These are phyloP conservation scores for Mactra quadrangularis DNA, from an alignment of 1,140 invertebrate species.

Conservation along the genomic window DNA sequence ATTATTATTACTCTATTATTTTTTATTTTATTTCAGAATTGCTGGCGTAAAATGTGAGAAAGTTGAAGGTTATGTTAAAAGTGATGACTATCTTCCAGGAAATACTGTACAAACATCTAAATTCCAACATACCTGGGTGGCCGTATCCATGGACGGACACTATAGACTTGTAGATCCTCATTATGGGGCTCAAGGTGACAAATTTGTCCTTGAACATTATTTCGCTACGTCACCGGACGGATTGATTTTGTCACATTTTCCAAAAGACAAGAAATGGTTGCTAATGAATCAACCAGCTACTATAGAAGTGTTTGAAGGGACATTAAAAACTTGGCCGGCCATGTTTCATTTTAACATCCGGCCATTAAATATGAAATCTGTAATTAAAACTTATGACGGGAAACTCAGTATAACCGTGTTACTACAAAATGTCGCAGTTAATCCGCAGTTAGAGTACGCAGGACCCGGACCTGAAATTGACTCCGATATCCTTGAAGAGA, in stretches of 20 bases:
- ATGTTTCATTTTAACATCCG: conserved; percentile 80
- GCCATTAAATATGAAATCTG: conserved; percentile 76
- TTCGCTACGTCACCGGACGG: conserved; percentile 76
- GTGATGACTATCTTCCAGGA: conserved; percentile 73
- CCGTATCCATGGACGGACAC: conserved; percentile 72
- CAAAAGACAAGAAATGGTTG: conserved; percentile 76
- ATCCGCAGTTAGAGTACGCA: conserved; percentile 74
- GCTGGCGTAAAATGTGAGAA: conserved; percentile 76
- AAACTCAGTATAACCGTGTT: conserved; percentile 76
- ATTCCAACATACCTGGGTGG: conserved; percentile 75
- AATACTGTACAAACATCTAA: conserved; percentile 68
- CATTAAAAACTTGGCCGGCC: conserved; percentile 77
- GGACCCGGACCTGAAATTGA: conserved; percentile 74
- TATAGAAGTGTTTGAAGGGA: conserved; percentile 73
- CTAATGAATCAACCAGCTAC: conserved; percentile 74
- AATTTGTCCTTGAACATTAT: conserved; percentile 76
- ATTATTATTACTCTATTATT: neutral
- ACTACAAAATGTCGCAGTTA: conserved; percentile 74
- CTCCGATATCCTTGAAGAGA: conserved; percentile 68
- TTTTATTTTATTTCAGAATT: conserved; percentile 60
- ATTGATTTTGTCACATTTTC: conserved; percentile 76
- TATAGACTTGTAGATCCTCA: conserved; percentile 73
- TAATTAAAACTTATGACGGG: conserved; percentile 76
- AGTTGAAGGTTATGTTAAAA: conserved; percentile 76
- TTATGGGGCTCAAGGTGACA: conserved; percentile 71